Percentiles rank a stretch among this genome's conserved stretches.
Evolutionary conservation across 2,888 invertebrate species (phyloP).

Genomic region (Sesia bembeciformis): DNA sequence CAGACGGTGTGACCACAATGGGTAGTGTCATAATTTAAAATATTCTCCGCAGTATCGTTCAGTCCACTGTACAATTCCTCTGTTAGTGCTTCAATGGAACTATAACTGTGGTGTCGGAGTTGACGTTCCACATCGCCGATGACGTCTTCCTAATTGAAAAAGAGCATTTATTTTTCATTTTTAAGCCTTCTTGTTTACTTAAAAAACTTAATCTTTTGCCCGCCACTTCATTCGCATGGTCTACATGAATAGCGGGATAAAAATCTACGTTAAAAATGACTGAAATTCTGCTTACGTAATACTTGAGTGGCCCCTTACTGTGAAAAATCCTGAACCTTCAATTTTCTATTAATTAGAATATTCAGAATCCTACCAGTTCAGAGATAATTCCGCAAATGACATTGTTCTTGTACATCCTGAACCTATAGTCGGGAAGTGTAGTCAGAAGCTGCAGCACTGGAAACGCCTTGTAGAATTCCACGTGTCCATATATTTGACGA

Average conservation of each 20-base stretch:
- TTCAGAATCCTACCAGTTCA: conserved; percentile 64
- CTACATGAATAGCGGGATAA: no score
- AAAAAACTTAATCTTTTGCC: no score
- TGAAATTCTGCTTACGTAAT: no score
- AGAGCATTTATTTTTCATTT: no score
- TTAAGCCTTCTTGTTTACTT: no score
- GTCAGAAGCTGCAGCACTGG: conserved; percentile 79
- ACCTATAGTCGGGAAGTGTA: conserved; percentile 78
- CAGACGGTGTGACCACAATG: conserved; percentile 13
- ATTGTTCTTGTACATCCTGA: conserved; percentile 80
- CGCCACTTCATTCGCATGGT: no score
- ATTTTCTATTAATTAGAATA: no score
- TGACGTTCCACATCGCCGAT: conserved; percentile 25
- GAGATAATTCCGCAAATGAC: conserved; percentile 75
- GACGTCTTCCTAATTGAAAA: conserved; percentile 20
- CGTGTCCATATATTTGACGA: conserved; percentile 26
- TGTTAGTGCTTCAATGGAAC: conserved; percentile 16
- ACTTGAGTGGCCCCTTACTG: no score
- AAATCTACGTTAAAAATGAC: no score
- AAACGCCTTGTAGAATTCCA: conserved; percentile 70
- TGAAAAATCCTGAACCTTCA: no score
- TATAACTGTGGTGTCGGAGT: neutral
- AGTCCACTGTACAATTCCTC: conserved; percentile 27
- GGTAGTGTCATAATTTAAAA: conserved; percentile 34
- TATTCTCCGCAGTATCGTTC: conserved; percentile 26